phyloP scores from a whole-genome alignment of 2,113 vertebrate genomes.

The Drymodes brunneopygia region DNA sequence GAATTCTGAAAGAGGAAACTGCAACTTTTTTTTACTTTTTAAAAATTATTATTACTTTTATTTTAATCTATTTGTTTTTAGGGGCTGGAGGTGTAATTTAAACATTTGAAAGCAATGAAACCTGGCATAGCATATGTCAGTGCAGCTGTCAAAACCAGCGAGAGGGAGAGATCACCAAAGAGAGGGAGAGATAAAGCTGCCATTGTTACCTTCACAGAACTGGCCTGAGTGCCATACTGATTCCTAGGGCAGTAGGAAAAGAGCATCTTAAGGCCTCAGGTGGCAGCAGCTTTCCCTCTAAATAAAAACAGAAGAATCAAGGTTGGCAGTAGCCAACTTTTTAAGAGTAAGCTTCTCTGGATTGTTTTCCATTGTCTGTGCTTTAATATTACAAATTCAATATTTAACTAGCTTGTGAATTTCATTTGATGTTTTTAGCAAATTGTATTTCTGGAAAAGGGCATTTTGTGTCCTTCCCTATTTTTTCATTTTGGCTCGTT shows the following conservation, averaged over 20 bases:
- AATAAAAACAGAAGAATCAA: background rate
- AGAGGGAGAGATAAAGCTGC: background rate
- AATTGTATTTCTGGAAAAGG: background rate
- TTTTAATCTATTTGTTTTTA: background rate
- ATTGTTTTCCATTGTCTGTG: background rate
- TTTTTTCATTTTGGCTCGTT: background rate
- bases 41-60: background rate
- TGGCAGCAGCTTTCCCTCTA: slow-evolving; percentile 54
- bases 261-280: slow-evolving; percentile 10
- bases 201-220: background rate
- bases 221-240: background rate
- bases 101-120: background rate
- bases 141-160: background rate
- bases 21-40: background rate
- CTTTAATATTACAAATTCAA: background rate
- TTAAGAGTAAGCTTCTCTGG: background rate
- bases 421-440: background rate
- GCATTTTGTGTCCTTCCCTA: background rate
- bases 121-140: background rate
- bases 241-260: background rate
- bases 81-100: background rate
- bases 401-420: background rate
- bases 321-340: background rate
- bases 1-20: background rate
- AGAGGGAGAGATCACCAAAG: background rate